Percentiles rank a stretch among this genome's conserved stretches.
phyloP scores from a whole-genome alignment of 2,888 invertebrate species.

The Julus scanicus region DNA sequence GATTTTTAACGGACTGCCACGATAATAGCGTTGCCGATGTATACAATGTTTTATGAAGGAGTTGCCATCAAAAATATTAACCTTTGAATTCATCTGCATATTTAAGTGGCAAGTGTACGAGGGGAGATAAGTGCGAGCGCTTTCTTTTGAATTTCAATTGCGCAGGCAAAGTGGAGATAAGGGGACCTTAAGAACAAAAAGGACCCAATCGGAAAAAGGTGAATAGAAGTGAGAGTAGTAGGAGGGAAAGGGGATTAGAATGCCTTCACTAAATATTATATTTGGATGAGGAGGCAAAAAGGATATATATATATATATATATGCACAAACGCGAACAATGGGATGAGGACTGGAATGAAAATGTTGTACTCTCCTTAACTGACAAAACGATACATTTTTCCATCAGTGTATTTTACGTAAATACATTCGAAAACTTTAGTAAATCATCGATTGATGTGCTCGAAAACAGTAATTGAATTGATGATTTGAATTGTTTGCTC shows the following conservation, averaged over 20 bases:
- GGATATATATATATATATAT: not conserved
- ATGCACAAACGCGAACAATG: not conserved
- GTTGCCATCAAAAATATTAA: constrained; percentile 19
- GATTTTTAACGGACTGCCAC: constrained; percentile 1
- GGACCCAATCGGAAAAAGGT: constrained; percentile 6
- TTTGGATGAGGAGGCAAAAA: not conserved
- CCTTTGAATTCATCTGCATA: constrained; percentile 19
- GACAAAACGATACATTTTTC: not conserved
- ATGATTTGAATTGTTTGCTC: no score
- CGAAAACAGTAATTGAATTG: no score
- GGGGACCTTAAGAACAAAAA: constrained; percentile 19
- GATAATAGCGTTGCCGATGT: constrained; percentile 3
- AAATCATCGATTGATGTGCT: no score
- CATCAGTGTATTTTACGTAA: no score
- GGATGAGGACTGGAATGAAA: not conserved
- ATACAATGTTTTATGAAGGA: not conserved
- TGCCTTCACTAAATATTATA: constrained; percentile 2
- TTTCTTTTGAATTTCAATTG: constrained; percentile 19
- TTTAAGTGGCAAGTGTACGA: constrained; percentile 19
- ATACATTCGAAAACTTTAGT: no score
- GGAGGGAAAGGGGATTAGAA: not conserved
- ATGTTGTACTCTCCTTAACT: not conserved
- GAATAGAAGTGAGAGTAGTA: no score
- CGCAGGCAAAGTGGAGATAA: constrained; percentile 11
- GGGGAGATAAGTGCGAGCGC: not conserved